phyloP scores from a whole-genome alignment of 37 sponge, comb jelly and placozoan species.

The Beroe ovata region DNA sequence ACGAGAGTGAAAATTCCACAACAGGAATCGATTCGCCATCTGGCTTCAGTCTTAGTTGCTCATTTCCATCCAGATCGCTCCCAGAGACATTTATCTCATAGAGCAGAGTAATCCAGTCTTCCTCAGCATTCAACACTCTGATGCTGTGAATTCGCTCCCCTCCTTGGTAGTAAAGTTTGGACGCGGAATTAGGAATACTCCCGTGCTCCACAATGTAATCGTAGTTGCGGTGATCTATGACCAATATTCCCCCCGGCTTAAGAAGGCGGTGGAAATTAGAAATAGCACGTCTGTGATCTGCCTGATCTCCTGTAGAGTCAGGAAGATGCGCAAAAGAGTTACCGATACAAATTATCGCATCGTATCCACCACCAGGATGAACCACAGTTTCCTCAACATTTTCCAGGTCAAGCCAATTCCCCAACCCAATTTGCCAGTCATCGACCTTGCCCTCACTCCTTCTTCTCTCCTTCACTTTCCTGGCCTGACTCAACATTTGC shows the following conservation, averaged over 20 bases:
- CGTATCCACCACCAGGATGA: constrained; percentile 57
- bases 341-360: constrained; percentile 68
- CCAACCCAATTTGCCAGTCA: constrained; percentile 63
- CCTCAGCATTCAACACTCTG: neutral
- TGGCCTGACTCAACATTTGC: constrained; percentile 56
- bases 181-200: constrained; percentile 15
- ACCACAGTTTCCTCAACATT: constrained; percentile 15
- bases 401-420: constrained; percentile 58
- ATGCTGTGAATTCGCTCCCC: constrained; percentile 51
- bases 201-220: constrained; percentile 67
- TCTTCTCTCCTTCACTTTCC: neutral
- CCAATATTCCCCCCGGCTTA: constrained; percentile 67
- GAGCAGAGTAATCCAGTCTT: neutral
- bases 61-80: neutral
- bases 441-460: constrained; percentile 3
- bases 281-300: constrained; percentile 40
- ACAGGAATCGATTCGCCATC: neutral
- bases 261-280: constrained; percentile 54
- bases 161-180: constrained; percentile 42
- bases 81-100: constrained; percentile 39
- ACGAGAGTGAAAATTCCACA: neutral
- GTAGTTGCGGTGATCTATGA: constrained; percentile 70
- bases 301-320: constrained; percentile 50
- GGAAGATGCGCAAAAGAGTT: constrained; percentile 70
- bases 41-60: neutral